These are phyloP conservation scores for Notolabrus celidotus DNA, from an alignment of 2,797 vertebrate genomes.

Conservation along the genomic window DNA sequence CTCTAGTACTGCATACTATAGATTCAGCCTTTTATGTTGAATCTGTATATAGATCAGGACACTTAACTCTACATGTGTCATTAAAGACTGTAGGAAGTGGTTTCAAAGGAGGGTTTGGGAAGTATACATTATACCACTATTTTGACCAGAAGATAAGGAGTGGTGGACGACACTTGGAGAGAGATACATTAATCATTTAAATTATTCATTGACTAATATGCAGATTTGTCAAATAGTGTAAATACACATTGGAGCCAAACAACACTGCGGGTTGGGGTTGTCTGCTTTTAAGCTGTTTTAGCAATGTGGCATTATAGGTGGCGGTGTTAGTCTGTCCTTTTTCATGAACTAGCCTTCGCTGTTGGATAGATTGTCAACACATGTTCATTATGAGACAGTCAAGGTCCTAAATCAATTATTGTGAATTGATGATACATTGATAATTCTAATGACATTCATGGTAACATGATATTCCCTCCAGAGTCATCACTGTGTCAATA, in stretches of 20 bases:
- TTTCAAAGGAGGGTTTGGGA: too few species aligned
- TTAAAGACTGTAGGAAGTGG: too few species aligned
- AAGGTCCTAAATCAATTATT: neutral
- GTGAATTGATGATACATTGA: too few species aligned
- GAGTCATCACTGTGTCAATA: neutral
- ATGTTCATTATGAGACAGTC: neutral
- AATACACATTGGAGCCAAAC: conserved; percentile 6
- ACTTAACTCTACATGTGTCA: too few species aligned
- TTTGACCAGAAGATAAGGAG: too few species aligned
- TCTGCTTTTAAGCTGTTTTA: neutral
- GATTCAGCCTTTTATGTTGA: too few species aligned
- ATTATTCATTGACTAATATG: too few species aligned
- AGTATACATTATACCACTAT: too few species aligned
- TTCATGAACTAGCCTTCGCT: neutral
- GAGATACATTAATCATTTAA: too few species aligned
- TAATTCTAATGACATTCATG: neutral
- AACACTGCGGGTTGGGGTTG: neutral
- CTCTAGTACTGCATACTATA: too few species aligned
- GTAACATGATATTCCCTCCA: neutral
- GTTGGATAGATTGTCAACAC: neutral
- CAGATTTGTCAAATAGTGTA: conserved; percentile 6
- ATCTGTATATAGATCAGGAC: too few species aligned
- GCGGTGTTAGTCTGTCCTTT: neutral
- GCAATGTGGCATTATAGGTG: neutral
- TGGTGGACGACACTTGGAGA: too few species aligned